Evolutionary conservation across 2,888 invertebrate genomes (phyloP).

Genomic region (Arrhopalites spinosus): DNA sequence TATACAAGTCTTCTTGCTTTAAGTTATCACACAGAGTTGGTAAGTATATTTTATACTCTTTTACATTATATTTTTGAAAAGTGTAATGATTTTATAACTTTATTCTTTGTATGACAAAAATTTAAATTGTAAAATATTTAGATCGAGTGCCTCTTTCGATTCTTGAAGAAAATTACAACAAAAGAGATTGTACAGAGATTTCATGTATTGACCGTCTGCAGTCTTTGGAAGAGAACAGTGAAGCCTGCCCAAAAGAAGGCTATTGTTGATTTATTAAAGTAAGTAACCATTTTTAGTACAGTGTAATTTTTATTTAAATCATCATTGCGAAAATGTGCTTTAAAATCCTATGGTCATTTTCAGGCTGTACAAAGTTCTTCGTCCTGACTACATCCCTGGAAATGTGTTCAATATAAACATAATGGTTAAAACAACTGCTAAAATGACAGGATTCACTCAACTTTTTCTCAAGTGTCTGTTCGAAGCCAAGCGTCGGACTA

Average conservation of each 20-base stretch:
- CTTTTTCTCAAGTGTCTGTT: not conserved
- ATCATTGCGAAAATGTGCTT: not conserved
- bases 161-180: constrained; percentile 1
- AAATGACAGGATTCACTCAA: not conserved
- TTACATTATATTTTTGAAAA: not conserved
- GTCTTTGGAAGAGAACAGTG: not conserved
- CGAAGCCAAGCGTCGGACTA: not conserved
- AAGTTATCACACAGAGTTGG: not conserved
- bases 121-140: not conserved
- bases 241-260: not conserved
- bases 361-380: constrained; percentile 16
- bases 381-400: constrained; percentile 13
- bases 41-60: not conserved
- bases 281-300: not conserved
- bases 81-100: not conserved
- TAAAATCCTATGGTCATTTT: not conserved
- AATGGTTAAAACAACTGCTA: not conserved
- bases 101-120: not conserved
- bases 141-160: not conserved
- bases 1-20: not conserved
- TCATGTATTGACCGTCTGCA: not conserved
- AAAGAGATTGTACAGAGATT: not conserved
- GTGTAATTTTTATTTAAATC: not conserved
- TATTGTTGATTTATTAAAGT: not conserved
- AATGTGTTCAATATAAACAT: constrained; percentile 10